Percentiles rank a stretch among this genome's conserved stretches.
Evolutionary conservation across 1,140 invertebrate genomes (phyloP).

Genomic region (Orius insidiosus): DNA sequence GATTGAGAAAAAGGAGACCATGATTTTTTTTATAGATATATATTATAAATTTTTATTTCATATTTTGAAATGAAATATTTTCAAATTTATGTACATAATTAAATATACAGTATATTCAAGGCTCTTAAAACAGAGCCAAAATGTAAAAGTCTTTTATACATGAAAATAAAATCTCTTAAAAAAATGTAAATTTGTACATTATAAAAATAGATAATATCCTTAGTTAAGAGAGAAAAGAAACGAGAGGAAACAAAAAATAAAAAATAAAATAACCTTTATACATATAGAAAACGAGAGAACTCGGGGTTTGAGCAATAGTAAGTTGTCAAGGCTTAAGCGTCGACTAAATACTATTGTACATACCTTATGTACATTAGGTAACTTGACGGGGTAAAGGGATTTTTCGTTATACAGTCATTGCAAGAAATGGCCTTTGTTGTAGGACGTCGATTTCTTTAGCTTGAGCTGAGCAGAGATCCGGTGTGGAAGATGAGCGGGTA

Average conservation of each 20-base stretch:
- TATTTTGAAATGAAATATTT: slow-evolving; percentile 5
- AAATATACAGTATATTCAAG: slow-evolving; percentile 6
- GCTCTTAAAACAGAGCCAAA: slow-evolving; percentile 12
- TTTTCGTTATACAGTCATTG: slow-evolving; percentile 27
- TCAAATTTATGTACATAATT: not conserved
- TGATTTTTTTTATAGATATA: slow-evolving; percentile 2
- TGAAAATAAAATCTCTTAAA: slow-evolving; percentile 13
- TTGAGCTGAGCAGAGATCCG: slow-evolving; percentile 32
- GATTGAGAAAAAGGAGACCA: not conserved
- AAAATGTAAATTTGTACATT: slow-evolving; percentile 10
- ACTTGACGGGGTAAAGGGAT: not conserved
- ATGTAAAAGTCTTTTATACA: slow-evolving; percentile 13
- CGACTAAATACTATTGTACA: slow-evolving; percentile 6
- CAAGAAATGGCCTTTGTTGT: slow-evolving; percentile 30
- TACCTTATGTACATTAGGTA: slow-evolving; percentile 9
- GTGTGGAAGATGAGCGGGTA: slow-evolving; percentile 30
- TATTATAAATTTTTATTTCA: slow-evolving; percentile 8
- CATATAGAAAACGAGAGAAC: not conserved
- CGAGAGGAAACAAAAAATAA: not conserved
- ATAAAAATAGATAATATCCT: slow-evolving; percentile 5
- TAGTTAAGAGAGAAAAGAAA: not conserved
- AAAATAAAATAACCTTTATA: slow-evolving; percentile 7
- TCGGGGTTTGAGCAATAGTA: slow-evolving; percentile 5
- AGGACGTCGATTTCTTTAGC: slow-evolving; percentile 29
- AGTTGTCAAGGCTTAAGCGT: slow-evolving; percentile 8